These are phyloP conservation scores for Linyphia triangularis DNA, from an alignment of 2,888 invertebrate genomes.

Conservation along the genomic window DNA sequence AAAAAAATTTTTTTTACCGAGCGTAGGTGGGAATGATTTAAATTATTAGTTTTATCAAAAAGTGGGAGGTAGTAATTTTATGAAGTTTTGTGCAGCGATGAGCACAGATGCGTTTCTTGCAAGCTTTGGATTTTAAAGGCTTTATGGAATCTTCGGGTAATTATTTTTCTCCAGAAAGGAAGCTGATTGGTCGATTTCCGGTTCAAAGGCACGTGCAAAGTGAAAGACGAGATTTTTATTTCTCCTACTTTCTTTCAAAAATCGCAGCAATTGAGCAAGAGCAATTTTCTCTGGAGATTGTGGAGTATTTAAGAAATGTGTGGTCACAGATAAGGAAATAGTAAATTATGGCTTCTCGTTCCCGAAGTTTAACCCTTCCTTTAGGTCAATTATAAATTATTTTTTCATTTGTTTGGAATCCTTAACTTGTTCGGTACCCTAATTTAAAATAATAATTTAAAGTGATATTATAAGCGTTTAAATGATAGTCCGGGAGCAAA, in stretches of 20 bases:
- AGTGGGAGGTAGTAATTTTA: background rate
- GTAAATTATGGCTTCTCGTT: background rate
- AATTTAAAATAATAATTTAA: too few species aligned
- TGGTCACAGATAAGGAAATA: background rate
- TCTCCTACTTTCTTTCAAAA: background rate
- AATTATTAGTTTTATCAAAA: background rate
- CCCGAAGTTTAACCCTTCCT: background rate
- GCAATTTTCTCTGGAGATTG: background rate
- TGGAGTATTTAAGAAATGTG: background rate
- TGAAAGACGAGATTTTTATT: background rate
- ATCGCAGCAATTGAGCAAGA: background rate
- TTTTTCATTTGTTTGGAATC: background rate
- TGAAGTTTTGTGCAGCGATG: background rate
- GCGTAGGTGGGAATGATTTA: slow-evolving; percentile 17
- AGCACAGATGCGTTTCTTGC: background rate
- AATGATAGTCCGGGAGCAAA: too few species aligned
- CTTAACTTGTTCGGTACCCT: too few species aligned
- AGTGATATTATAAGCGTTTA: too few species aligned
- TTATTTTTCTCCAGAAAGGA: background rate
- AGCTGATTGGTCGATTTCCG: background rate
- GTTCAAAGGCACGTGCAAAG: background rate
- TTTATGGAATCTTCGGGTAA: background rate
- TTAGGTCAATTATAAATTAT: background rate
- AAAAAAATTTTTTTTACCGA: background rate
- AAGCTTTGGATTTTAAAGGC: too few species aligned